Conservation (phyloP, 2,888 invertebrate species). For the Leptinotarsa peninsularis region DNA sequence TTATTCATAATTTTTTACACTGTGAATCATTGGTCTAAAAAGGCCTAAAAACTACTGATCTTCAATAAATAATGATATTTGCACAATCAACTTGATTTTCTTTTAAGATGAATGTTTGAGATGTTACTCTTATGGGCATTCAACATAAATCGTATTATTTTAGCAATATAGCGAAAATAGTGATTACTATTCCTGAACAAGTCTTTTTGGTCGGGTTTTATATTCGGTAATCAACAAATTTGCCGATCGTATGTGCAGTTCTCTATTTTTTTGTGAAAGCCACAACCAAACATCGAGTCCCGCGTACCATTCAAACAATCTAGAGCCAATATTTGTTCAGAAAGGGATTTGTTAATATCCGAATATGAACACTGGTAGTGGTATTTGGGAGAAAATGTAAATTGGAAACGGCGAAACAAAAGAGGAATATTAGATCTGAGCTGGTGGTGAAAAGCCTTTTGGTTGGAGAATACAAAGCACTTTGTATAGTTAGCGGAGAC, state of each 20-base stretch:
- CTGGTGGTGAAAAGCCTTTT: conserved; percentile 15
- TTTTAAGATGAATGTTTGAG: no score
- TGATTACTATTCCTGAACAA: no score
- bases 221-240: not conserved
- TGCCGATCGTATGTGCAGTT: not conserved
- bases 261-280: not conserved
- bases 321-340: conserved; percentile 13
- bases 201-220: no score
- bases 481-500: conserved; percentile 11
- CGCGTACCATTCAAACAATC: not conserved
- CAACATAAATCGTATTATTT: no score
- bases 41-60: no score
- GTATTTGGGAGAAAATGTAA: conserved; percentile 19
- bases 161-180: no score
- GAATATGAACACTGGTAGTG: conserved; percentile 6
- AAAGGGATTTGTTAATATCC: conserved; percentile 19
- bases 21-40: no score
- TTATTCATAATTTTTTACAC: no score
- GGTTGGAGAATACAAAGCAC: conserved; percentile 15
- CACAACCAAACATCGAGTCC: not conserved
- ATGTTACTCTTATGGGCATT: no score
- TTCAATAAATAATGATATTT: no score
- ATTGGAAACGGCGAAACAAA: conserved; percentile 28
- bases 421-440: conserved; percentile 24
- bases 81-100: no score